These are phyloP conservation scores for Crocuta crocuta DNA, from an alignment of 2,113 vertebrate species.

Conservation along the genomic window DNA sequence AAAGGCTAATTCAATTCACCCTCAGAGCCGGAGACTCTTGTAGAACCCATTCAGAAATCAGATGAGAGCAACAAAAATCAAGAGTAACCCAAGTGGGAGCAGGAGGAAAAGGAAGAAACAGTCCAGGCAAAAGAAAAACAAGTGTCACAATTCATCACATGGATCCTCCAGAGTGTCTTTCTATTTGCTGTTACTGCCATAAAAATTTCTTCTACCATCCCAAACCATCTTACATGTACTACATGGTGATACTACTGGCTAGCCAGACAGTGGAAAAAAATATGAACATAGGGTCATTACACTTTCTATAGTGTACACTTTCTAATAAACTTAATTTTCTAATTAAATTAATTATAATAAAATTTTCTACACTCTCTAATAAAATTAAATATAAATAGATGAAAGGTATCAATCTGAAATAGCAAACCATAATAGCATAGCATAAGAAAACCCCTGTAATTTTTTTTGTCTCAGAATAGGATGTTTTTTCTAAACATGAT, in stretches of 20 bases:
- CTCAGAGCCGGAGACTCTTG: background rate
- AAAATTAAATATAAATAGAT: background rate
- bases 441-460: background rate
- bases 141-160: background rate
- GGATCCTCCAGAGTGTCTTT: background rate
- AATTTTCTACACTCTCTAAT: background rate
- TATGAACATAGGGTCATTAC: background rate
- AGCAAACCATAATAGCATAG: background rate
- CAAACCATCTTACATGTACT: background rate
- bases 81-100: background rate
- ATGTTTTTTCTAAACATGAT: background rate
- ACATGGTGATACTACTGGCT: background rate
- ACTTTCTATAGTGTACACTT: background rate
- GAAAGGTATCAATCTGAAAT: conserved; percentile 15
- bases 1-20: background rate
- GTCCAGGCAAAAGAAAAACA: background rate
- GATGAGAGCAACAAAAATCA: background rate
- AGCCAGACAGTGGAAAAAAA: background rate
- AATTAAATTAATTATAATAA: background rate
- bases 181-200: background rate
- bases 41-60: background rate
- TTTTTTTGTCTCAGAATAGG: background rate
- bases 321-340: background rate
- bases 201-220: background rate
- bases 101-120: background rate